Percentiles rank a stretch among this genome's conserved stretches.
phyloP scores from a whole-genome alignment of 92 coral and sea anemone genomes.

The Scolanthus callimorphus region DNA sequence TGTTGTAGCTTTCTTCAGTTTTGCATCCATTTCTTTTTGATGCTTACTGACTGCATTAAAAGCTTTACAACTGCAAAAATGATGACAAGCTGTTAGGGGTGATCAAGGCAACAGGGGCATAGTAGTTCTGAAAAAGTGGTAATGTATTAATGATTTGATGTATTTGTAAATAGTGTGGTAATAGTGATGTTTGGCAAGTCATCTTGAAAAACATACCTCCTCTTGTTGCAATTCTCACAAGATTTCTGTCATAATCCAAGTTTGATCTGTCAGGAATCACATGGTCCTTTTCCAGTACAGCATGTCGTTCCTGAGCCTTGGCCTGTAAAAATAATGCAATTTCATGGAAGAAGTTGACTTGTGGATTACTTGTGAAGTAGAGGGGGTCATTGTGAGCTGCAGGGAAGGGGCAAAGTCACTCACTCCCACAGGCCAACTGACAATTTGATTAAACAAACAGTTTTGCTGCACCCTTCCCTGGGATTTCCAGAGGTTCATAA shows the following conservation, averaged over 20 bases:
- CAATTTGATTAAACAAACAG: no score
- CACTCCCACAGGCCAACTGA: no score
- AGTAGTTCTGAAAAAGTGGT: neutral
- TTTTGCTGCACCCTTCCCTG: no score
- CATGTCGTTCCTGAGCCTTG: slow-evolving; percentile 69
- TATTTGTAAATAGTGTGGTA: no score
- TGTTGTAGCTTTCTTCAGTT: slow-evolving; percentile 85
- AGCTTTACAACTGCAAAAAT: slow-evolving; percentile 78
- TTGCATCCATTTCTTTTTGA: slow-evolving; percentile 87
- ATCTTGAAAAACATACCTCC: slow-evolving; percentile 91
- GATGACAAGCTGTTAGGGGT: neutral
- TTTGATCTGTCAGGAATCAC: slow-evolving; percentile 67
- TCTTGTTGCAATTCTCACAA: slow-evolving; percentile 73
- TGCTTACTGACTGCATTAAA: slow-evolving; percentile 97
- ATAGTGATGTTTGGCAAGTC: no score
- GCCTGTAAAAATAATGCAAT: slow-evolving; percentile 7
- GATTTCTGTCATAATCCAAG: slow-evolving; percentile 65
- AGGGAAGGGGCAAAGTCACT: no score
- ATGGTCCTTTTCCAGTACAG: slow-evolving; percentile 69
- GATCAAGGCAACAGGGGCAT: neutral
- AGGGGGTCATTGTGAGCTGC: no score
- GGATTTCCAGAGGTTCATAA: no score
- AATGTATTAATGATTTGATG: no score
- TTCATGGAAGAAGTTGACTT: neutral
- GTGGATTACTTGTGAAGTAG: no score